Evolutionary conservation across 2,888 invertebrate species (phyloP), one percentile per base, ranked within the genome.

Genomic region (Spialia ferax): DNA sequence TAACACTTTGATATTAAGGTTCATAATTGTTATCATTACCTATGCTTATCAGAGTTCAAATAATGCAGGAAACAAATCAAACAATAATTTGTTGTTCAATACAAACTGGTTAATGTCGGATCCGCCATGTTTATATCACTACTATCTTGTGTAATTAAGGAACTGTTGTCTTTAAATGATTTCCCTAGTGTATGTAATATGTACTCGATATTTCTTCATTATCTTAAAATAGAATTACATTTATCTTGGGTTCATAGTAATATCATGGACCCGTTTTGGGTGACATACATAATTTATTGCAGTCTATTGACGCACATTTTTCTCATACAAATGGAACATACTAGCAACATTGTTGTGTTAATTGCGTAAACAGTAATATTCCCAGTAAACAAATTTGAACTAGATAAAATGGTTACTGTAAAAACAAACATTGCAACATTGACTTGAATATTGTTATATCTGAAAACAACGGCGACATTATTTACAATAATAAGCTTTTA

Each of bases 1-100:
- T 0, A 23, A 23, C 52, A 52, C 13, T 35, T 35, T 13, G 13
- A 50, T 50, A n/a, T 23, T 1, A 23, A 4, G 13, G 50, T 23
- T 22, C 13, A 13, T 50, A 11, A 2, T 20, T 55, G 32, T 59
- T 59, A 59, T 59, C 23, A 15, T 23, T 13, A 3, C 35, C n/a
- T n/a, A n/a, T n/a, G n/a, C n/a, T 63, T 63, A 63, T 54, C 54
- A 18, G 11, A 42, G 63, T 63, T 54, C n/a, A 63, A 63, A 63
- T 20, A 52, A 52, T 52, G 52, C 52, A 63, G 55, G 45, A 55
- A 45, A 55, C 10, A 45, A 63, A 29, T 63, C n/a, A 22, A 55
- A 45, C 29, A 55, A n/a, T 54, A 7, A 8, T 42, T 20, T 52
- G 10, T 42, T 42, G 26, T 54, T 54, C 11, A 63, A 54, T 15